Conservation (phyloP, 2,797 vertebrate genomes). For the Pitangus sulphuratus region DNA sequence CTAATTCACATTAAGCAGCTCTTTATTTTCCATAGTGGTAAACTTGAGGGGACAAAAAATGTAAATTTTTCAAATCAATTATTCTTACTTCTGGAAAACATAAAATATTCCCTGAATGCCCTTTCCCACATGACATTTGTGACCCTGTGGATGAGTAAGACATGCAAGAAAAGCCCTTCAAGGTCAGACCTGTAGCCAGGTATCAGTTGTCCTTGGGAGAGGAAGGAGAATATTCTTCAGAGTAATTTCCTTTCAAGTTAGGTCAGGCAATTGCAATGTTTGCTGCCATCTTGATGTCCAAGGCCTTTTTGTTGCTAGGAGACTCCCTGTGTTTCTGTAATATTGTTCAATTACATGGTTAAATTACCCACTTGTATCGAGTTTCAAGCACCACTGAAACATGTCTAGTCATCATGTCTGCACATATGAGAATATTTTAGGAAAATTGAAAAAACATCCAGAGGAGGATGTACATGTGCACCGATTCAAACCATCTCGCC, state of each 20-base stretch:
- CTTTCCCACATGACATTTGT: background rate
- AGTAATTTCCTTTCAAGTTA: conserved; percentile 13
- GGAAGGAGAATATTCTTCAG: background rate
- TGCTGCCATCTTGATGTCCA: conserved; percentile 49
- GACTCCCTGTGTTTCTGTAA: conserved; percentile 56
- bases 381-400: conserved; percentile 63
- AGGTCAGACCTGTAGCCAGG: background rate
- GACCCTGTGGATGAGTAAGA: background rate
- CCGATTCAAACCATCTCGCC: conserved; percentile 49
- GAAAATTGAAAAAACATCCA: conserved; percentile 60
- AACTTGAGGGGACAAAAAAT: background rate
- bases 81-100: background rate
- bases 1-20: background rate
- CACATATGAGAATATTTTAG: conserved; percentile 69
- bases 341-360: conserved; percentile 51
- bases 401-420: conserved; percentile 67
- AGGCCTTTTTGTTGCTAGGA: conserved; percentile 60
- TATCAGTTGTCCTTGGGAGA: background rate
- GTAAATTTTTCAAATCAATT: background rate
- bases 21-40: background rate
- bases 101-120: background rate
- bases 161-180: background rate
- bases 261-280: background rate
- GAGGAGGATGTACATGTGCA: conserved; percentile 37
- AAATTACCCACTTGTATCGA: conserved; percentile 47